These are phyloP conservation scores for Chrysolina haemoptera DNA, from an alignment of 2,888 invertebrate genomes.

Conservation along the genomic window DNA sequence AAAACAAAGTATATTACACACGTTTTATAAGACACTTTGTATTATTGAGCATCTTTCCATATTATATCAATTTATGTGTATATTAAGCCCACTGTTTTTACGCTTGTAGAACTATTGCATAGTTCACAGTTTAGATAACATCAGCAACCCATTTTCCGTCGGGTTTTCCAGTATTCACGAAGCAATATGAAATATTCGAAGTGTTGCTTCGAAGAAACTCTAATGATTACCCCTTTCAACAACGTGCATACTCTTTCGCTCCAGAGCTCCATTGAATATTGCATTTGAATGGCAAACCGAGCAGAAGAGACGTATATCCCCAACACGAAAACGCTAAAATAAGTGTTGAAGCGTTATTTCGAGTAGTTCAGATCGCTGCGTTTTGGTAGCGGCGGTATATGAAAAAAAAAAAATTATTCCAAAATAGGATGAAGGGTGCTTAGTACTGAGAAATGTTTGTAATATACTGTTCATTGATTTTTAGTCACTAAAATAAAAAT, in stretches of 20 bases:
- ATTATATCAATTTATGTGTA: no score
- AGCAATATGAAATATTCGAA: not conserved
- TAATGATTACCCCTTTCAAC: not conserved
- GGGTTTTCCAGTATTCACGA: not conserved
- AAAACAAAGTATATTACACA: no score
- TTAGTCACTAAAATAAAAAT: no score
- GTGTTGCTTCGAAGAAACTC: not conserved
- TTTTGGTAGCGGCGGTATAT: not conserved
- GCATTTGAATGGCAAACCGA: slow-evolving; percentile 7
- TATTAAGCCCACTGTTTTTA: no score
- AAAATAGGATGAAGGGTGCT: not conserved
- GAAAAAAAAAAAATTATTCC: not conserved
- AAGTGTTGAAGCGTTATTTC: slow-evolving; percentile 2
- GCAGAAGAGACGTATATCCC: slow-evolving; percentile 11
- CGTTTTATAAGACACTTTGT: no score
- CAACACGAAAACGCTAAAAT: not conserved
- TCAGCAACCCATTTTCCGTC: not conserved
- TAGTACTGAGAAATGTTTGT: no score
- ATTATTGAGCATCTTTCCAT: no score
- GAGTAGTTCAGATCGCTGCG: not conserved
- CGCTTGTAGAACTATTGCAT: no score
- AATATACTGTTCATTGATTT: no score
- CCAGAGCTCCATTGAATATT: slow-evolving; percentile 7
- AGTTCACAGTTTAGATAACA: no score
- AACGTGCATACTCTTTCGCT: not conserved